Evolutionary conservation across 2,888 invertebrate species (phyloP), one percentile per base, ranked within the genome.

Genomic region (Tryphoninae sp.): DNA sequence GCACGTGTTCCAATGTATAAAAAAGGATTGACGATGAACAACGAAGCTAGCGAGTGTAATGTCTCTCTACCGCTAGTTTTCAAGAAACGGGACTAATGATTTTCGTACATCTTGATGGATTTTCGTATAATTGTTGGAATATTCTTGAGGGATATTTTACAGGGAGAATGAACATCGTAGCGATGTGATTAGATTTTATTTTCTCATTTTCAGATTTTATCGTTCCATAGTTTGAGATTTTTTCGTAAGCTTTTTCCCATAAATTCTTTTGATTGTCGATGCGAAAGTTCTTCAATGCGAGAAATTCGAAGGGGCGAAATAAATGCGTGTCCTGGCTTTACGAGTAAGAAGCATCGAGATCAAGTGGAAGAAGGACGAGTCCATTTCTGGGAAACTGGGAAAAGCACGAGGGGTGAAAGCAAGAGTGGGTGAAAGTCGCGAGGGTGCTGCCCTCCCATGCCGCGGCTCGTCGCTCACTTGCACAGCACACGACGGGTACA

Each of bases 361-460:
- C 61, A 42, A 59, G 72, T 61, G 19, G 26, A 26, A 75, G 42
- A 13, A 64, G 62, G 45, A 45, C n/a, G 64, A 68, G 59, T 62
- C 64, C 72, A 49, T 64, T 73, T 23, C 71, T n/a, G 45, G 33
- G 58, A 71, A 40, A 59, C 58, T 51, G 67, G 22, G 23, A 33
- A 26, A 53, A 69, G 67, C 42, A 9, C 19, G 49, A 26, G 61
- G 55, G 74, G 51, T 42, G 23, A 55, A 59, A 73, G 59, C 7
- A 64, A 55, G 19, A 59, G 45, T 68, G 62, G 71, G 33, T 62
- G n/a, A 65, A 64, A 58, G 51, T 49, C 49, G 65, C 79, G 45
- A 77, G 80, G 73, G 76, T 72, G 72, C 53, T 72, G 23, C 59
- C 23, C 11, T 23, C 11, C 11, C 55, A n/a, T 19, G n/a, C 69